Evolutionary conservation across 2,113 vertebrate species (phyloP), one percentile per base, ranked within the genome.

Genomic region (Hippocampus zosterae): DNA sequence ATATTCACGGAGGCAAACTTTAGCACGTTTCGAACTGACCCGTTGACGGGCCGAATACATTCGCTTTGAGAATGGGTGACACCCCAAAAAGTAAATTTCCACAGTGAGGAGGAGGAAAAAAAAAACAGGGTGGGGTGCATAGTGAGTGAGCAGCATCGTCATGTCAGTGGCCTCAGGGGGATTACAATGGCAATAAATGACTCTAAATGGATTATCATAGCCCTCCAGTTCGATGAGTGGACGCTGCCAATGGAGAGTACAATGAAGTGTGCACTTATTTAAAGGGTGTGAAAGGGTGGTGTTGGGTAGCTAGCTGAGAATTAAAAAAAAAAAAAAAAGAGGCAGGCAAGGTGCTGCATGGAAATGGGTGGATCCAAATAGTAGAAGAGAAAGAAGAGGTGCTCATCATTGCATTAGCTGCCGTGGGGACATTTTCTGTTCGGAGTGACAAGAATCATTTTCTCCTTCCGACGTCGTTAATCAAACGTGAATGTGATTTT

Each of bases 141-240:
- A 82, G 69, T 78, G 85, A 85, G 80, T 70, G 80, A 88, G 81
- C 76, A 72, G 81, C 84, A 86, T 82, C 83, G 81, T 83, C 85
- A 68, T 88, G 86, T 84, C 86, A 86, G 85, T 69, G 77, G 87
- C 86, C 87, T 84, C 72, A 5, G 74, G 84, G 84, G 85, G 86
- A 80, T 72, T 78, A 84, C 82, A 84, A 84, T 81, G 79, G 76
- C 84, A 86, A 91, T 86, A 87, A 89, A 91, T 89, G 83, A 85
- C 81, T 79, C 72, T 89, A 88, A 89, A 87, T 88, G 86, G 88
- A 89, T 90, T 89, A 90, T 84, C 80, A 90, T 55, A 87, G 83
- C 82, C 87, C 87, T 87, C 81, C 75, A 87, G 84, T 74, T 81
- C 87, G 64, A 84, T 75, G 81, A 90, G 86, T 88, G 86, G 70